These are phyloP conservation scores for Harpegnathos saltator DNA, from an alignment of 1,140 invertebrate genomes.

Conservation along the genomic window DNA sequence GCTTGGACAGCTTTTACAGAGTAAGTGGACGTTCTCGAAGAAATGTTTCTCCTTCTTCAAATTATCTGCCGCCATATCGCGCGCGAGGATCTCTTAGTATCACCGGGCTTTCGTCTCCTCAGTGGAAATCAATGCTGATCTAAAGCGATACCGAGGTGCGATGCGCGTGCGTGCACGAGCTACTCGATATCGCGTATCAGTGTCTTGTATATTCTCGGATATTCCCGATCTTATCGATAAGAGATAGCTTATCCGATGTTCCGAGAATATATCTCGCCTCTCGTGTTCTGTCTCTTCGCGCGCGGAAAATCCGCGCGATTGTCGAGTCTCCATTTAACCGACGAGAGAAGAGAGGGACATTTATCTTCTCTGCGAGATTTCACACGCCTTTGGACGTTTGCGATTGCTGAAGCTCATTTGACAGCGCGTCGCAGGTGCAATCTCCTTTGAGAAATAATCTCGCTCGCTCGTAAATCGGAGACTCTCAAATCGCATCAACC, in stretches of 20 bases:
- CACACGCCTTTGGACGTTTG: no score
- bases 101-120: no score
- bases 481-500: background rate
- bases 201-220: background rate
- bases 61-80: background rate
- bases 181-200: no score
- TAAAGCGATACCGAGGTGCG: no score
- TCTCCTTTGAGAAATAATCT: background rate
- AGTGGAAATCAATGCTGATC: no score
- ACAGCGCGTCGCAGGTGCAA: background rate
- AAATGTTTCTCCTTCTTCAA: background rate
- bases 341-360: background rate
- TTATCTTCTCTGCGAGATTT: background rate
- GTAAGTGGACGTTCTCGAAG: slow-evolving; percentile 77
- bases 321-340: background rate
- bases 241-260: background rate
- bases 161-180: no score
- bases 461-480: background rate
- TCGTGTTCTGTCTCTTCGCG: background rate
- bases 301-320: background rate
- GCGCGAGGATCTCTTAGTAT: no score
- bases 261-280: background rate
- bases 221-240: background rate
- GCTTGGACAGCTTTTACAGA: slow-evolving; percentile 86
- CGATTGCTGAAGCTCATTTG: no score